Evolutionary conservation across 2,888 invertebrate species (phyloP).

Genomic region (Zaprionus obscuricornis): DNA sequence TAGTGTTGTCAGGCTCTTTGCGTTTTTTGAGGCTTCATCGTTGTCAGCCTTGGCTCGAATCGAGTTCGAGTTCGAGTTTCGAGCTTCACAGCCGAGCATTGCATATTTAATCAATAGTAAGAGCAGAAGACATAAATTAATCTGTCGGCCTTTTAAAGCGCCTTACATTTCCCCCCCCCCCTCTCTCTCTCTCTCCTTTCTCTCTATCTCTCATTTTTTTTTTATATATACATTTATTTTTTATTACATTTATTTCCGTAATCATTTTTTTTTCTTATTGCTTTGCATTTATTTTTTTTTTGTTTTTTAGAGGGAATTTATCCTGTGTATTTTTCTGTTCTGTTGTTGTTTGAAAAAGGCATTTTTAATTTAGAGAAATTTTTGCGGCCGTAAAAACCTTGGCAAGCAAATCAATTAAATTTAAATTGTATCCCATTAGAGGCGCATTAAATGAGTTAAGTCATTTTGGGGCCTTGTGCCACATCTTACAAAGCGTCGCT

Average conservation of each 20-base stretch:
- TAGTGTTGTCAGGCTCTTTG: conserved; percentile 63
- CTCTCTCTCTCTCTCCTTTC: background rate
- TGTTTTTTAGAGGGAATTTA: too few species aligned
- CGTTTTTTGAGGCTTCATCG: conserved; percentile 48
- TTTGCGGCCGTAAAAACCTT: conserved; percentile 64
- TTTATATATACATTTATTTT: too few species aligned
- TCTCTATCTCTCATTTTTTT: too few species aligned
- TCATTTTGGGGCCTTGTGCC: conserved; percentile 54
- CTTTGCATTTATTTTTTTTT: too few species aligned
- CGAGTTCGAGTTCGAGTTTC: background rate
- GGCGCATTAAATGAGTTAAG: conserved; percentile 76
- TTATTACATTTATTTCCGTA: too few species aligned
- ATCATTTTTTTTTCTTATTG: too few species aligned
- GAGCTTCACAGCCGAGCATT: too few species aligned
- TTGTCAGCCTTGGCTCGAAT: conserved; percentile 36
- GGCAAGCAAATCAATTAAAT: conserved; percentile 75
- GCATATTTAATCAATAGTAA: conserved; percentile 71
- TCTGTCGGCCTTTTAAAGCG: conserved; percentile 57
- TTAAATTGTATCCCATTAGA: conserved; percentile 78
- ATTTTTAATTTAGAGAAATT: conserved; percentile 68
- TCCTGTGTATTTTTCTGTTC: too few species aligned
- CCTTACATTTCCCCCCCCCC: conserved; percentile 40
- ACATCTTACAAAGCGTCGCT: conserved; percentile 53
- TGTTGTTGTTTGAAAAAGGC: too few species aligned
- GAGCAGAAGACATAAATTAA: conserved; percentile 64